Evolutionary conservation across 2,888 invertebrate genomes (phyloP), one percentile per base, ranked within the genome.

Genomic region (Luffia ferchaultella): DNA sequence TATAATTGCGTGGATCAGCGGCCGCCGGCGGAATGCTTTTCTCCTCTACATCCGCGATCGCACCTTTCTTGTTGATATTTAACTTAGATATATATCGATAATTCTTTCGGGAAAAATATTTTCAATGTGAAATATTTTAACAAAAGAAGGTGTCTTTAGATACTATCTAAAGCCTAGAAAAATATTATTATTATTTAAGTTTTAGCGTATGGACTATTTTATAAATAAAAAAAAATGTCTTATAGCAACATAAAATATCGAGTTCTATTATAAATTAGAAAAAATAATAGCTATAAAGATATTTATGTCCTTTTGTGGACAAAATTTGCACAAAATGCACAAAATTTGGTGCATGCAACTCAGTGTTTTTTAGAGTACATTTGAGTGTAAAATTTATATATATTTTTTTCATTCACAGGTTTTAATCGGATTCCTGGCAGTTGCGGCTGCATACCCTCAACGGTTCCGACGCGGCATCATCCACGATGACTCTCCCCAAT

Each of bases 351-450:
- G n/a, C 16, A 16, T 16, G 15, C 46, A 46, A 40, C 30, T 40
- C 18, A 30, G 12, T 20, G 20, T 16, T 20, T n/a, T 20, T 16
- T 44, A n/a, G n/a, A 30, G 3, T 7, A 30, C 15, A 16, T 30
- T 30, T 49, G 16, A 43, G 43, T 2, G 20, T 20, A 9, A 2
- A 42, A 16, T 46, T 56, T 59, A n/a, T n/a, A n/a, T 40, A 30
- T 12, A 30, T 30, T 53, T 53, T 61, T 61, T 53, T n/a, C n/a
- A n/a, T n/a, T n/a, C n/a, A 46, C 73, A 85, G 85, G 68, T 80
- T 70, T 76, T 82, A 67, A 68, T 85, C 73, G 84, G 82, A 68
- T 70, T 80, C 60, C 60, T 85, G 60, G 76, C 82, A 54, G 74
- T 74, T 53, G 83, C 66, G 57, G 67, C 76, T 53, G 84, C 83